Conservation (phyloP, 2,888 invertebrate genomes). For the Megalurothrips usitatus region DNA sequence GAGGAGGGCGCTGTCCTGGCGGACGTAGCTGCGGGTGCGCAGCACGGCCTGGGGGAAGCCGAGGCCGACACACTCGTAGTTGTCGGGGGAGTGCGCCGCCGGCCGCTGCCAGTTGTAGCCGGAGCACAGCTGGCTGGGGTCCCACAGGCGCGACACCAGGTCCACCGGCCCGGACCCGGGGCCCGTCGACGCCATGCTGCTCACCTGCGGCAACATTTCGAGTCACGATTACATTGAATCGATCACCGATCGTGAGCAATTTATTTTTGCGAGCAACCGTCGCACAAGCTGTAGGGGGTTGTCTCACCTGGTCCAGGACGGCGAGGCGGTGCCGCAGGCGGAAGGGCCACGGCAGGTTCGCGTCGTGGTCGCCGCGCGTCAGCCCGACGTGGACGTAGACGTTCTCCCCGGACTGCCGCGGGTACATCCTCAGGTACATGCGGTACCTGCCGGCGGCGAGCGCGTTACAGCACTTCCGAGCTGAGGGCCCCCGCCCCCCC, state of each 20-base stretch:
- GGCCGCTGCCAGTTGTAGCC: slow-evolving; percentile 45
- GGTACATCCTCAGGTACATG: slow-evolving; percentile 44
- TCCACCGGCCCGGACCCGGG: slow-evolving; percentile 36
- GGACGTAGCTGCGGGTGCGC: slow-evolving; percentile 48
- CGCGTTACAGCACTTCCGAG: too few species aligned
- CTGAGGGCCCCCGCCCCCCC: too few species aligned
- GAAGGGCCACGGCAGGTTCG: slow-evolving; percentile 44
- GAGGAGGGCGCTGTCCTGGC: slow-evolving; percentile 50
- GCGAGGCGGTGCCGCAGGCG: slow-evolving; percentile 42
- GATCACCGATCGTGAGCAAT: too few species aligned
- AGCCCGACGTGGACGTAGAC: slow-evolving; percentile 45
- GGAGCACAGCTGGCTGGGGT: slow-evolving; percentile 44
- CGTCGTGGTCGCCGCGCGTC: slow-evolving; percentile 43
- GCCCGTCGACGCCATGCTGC: slow-evolving; percentile 12
- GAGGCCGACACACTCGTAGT: slow-evolving; percentile 48
- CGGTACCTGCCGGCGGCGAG: slow-evolving; percentile 38
- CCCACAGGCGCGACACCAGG: slow-evolving; percentile 43
- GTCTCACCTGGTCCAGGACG: slow-evolving; percentile 40
- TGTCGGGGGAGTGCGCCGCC: slow-evolving; percentile 40
- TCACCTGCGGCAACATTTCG: slow-evolving; percentile 10
- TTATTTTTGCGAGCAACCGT: too few species aligned
- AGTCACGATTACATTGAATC: not conserved
- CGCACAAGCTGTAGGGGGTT: too few species aligned
- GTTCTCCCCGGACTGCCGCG: slow-evolving; percentile 42
- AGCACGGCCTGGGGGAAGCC: slow-evolving; percentile 52